These are phyloP conservation scores for Pristionchus pacificus DNA, from an alignment of 1,140 invertebrate genomes.

Conservation along the genomic window DNA sequence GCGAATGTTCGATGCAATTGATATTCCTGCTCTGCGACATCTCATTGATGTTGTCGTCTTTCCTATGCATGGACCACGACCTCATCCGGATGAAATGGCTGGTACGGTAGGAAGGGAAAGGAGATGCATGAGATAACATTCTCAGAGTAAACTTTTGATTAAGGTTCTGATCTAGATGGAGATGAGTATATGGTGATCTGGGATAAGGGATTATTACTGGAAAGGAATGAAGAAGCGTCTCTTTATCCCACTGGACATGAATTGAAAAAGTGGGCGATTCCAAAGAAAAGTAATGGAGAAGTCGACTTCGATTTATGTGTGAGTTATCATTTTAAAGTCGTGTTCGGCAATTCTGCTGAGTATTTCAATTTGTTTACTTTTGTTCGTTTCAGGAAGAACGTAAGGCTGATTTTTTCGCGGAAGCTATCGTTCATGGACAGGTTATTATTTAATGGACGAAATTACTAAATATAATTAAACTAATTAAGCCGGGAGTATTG, in stretches of 20 bases:
- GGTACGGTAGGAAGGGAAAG: background rate
- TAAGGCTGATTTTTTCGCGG: too few species aligned
- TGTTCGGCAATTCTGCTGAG: background rate
- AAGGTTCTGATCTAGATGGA: conserved; percentile 53
- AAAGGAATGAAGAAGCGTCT: conserved; percentile 41
- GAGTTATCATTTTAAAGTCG: too few species aligned
- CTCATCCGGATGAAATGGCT: conserved; percentile 58
- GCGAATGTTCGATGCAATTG: conserved; percentile 51
- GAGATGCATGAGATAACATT: background rate
- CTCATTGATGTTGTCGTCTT: conserved; percentile 57
- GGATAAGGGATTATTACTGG: conserved; percentile 46
- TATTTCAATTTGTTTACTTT: background rate
- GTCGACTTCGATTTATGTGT: background rate
- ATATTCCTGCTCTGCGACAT: conserved; percentile 32
- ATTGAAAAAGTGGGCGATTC: background rate
- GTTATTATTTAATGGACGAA: too few species aligned
- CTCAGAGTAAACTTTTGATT: background rate
- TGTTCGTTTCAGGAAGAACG: too few species aligned
- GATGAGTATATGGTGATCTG: conserved; percentile 56
- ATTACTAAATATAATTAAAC: too few species aligned
- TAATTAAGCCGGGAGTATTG: too few species aligned
- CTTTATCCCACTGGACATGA: conserved; percentile 26
- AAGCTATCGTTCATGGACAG: too few species aligned
- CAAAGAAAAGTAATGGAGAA: background rate
- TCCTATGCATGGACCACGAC: conserved; percentile 51